phyloP scores from a whole-genome alignment of 2,888 invertebrate species.

The Agriopis marginaria region DNA sequence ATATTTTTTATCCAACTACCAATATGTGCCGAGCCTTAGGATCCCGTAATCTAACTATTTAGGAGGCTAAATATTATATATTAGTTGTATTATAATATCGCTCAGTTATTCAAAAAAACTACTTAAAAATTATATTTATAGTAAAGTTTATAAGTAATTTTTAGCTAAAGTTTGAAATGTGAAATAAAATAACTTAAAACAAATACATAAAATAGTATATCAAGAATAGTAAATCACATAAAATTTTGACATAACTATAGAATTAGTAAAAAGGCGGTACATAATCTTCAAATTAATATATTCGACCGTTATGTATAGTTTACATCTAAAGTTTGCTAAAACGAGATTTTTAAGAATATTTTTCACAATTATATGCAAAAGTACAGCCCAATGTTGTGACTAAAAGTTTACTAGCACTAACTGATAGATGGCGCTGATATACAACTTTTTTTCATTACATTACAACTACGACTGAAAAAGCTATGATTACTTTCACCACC shows the following conservation, averaged over 20 bases:
- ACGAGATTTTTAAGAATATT: neutral
- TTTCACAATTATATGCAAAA: constrained; percentile 28
- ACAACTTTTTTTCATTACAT: constrained; percentile 3
- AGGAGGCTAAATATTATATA: constrained; percentile 71
- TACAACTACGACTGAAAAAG: constrained; percentile 25
- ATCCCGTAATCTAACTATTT: constrained; percentile 71
- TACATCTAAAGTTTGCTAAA: neutral
- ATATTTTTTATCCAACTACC: neutral
- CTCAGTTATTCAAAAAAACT: neutral
- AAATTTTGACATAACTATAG: neutral
- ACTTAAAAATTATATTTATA: neutral
- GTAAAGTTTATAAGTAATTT: neutral
- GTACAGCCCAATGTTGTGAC: constrained; percentile 42
- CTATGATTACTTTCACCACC: constrained; percentile 18
- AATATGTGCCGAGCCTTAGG: constrained; percentile 40
- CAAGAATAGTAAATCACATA: neutral
- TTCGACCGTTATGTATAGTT: neutral
- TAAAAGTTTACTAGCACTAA: constrained; percentile 44
- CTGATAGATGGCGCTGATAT: constrained; percentile 43
- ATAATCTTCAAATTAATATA: constrained; percentile 6
- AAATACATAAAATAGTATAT: neutral
- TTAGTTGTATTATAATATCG: constrained; percentile 50
- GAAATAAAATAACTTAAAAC: neutral
- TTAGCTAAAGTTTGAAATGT: neutral
- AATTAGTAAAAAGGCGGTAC: constrained; percentile 13